Conservation (phyloP, 1,140 invertebrate species). For the Platorchestia sp. region DNA sequence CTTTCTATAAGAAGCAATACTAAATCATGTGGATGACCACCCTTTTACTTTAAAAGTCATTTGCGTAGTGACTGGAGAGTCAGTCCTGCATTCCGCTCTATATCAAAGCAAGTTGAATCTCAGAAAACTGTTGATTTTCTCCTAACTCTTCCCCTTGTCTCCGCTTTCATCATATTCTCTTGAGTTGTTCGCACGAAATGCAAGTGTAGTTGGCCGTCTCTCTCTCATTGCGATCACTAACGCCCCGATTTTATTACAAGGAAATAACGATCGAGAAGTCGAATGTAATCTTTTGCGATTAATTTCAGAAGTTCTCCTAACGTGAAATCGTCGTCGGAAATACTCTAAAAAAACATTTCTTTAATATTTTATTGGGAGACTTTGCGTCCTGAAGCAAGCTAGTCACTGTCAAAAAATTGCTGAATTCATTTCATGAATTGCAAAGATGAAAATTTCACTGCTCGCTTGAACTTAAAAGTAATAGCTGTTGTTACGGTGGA, state of each 20-base stretch:
- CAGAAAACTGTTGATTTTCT: conserved; percentile 32
- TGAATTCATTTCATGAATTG: not conserved
- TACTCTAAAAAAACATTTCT: not conserved
- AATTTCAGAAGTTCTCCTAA: not conserved
- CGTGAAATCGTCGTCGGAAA: not conserved
- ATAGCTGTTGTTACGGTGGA: not conserved
- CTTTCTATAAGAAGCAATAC: conserved; percentile 32
- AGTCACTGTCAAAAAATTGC: not conserved
- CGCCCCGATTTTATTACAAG: not conserved
- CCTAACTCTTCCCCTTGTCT: not conserved
- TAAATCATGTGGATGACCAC: conserved; percentile 46
- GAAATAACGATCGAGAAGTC: conserved; percentile 40
- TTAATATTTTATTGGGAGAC: not conserved
- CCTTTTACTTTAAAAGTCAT: conserved; percentile 35
- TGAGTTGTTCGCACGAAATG: not conserved
- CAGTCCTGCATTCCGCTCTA: conserved; percentile 19
- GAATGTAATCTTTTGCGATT: conserved; percentile 12
- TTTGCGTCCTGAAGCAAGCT: conserved; percentile 33
- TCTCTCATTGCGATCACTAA: not conserved
- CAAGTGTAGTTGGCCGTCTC: not conserved
- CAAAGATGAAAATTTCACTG: conserved; percentile 28
- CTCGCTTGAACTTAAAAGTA: not conserved
- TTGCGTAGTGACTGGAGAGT: conserved; percentile 19
- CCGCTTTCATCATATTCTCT: conserved; percentile 27
- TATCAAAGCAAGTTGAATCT: conserved; percentile 11